Evolutionary conservation across 2,797 vertebrate genomes (phyloP).

Genomic region (Sebastes taczanowskii): DNA sequence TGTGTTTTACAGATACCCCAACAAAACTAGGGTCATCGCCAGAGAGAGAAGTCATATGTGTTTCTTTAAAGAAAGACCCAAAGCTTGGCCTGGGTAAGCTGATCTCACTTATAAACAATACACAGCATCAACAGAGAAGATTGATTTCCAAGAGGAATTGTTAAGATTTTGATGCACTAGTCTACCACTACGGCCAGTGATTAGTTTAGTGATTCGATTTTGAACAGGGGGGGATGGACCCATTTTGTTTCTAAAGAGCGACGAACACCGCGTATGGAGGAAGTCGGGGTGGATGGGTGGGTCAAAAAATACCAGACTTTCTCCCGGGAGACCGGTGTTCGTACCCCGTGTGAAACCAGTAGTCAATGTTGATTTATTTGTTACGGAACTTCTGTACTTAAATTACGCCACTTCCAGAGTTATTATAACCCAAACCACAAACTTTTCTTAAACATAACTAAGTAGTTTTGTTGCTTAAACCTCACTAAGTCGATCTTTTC

Average conservation of each 20-base stretch:
- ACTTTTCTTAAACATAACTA: background rate
- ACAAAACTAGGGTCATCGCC: conserved; percentile 55
- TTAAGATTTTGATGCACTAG: background rate
- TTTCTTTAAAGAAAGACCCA: conserved; percentile 86
- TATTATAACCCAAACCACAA: background rate
- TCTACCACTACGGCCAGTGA: background rate
- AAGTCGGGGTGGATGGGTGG: too few relatives aligned
- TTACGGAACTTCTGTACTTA: background rate
- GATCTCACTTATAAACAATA: background rate
- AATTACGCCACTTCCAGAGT: background rate
- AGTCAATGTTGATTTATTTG: too few relatives aligned
- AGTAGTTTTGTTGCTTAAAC: background rate
- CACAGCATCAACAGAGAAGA: background rate
- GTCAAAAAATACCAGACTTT: too few relatives aligned
- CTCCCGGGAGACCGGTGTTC: too few relatives aligned
- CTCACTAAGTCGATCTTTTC: background rate
- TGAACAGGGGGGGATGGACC: background rate
- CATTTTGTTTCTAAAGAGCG: background rate
- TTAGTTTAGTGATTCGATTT: background rate
- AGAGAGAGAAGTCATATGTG: conserved; percentile 86
- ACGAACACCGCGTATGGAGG: too few relatives aligned
- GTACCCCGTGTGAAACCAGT: too few relatives aligned
- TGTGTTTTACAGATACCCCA: conserved; percentile 62
- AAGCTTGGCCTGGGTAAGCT: conserved; percentile 88
- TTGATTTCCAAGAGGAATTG: background rate